A percentile compares a stretch with the other conserved stretches of the same genome.
Conservation (phyloP, 1,140 invertebrate species). For the Sarcophaga bullata region DNA sequence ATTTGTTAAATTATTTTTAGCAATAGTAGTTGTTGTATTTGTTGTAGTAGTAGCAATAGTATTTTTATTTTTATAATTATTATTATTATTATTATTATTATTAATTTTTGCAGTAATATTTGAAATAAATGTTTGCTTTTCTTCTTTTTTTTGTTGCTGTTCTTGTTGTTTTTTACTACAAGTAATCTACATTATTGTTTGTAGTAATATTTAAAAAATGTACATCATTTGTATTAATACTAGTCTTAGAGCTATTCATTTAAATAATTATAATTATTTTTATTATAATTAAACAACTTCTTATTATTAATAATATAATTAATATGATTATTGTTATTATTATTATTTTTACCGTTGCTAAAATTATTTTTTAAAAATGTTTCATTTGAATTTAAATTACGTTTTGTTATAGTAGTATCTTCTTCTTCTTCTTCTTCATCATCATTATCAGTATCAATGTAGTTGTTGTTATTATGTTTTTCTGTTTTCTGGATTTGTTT, state of each 20-base stretch:
- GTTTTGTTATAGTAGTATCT: conserved; percentile 4
- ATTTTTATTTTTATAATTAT: conserved; percentile 29
- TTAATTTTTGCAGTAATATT: conserved; percentile 29
- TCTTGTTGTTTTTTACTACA: background rate
- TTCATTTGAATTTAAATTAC: conserved; percentile 33
- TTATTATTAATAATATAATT: conserved; percentile 40
- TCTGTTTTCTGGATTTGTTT: background rate
- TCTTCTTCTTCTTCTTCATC: conserved; percentile 3
- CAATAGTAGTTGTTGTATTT: conserved; percentile 25
- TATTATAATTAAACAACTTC: conserved; percentile 32
- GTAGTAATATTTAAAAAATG: conserved; percentile 40
- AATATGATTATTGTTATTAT: conserved; percentile 25
- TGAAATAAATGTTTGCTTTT: background rate
- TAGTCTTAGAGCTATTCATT: conserved; percentile 40
- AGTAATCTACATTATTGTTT: background rate
- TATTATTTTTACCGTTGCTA: conserved; percentile 31
- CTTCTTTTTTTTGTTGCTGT: background rate
- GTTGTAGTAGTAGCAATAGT: conserved; percentile 28
- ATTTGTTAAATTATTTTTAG: conserved; percentile 13
- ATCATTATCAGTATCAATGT: conserved; percentile 12
- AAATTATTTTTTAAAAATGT: background rate
- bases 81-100: conserved; percentile 29
- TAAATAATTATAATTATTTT: conserved; percentile 24
- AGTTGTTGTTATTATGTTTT: background rate
- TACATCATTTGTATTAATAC: conserved; percentile 40